These are phyloP conservation scores for Mormyrops attenuatus DNA, from an alignment of 2,797 vertebrate genomes.

Conservation along the genomic window DNA sequence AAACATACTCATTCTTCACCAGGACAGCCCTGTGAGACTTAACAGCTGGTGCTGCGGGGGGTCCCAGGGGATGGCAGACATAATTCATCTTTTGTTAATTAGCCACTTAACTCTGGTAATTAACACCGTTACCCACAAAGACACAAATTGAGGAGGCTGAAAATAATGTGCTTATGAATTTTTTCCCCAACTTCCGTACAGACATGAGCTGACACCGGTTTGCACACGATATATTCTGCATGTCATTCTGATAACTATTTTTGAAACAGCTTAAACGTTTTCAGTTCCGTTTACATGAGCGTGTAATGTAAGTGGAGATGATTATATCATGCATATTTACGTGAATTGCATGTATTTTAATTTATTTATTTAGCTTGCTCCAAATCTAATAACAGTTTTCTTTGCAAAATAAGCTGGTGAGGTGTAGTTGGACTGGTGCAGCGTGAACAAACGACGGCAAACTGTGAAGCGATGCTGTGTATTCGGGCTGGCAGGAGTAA, in stretches of 20 bases:
- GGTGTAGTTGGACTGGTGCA: neutral
- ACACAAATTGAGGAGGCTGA: conserved; percentile 15
- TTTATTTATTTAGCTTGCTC: neutral
- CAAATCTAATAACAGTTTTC: neutral
- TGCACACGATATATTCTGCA: neutral
- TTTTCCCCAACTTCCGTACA: neutral
- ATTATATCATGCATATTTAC: neutral
- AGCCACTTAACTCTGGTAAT: conserved; percentile 47
- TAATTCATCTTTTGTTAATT: conserved; percentile 50
- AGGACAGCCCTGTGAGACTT: conserved; percentile 30
- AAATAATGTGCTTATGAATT: neutral
- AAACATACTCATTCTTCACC: conserved; percentile 9
- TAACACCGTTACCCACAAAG: conserved; percentile 38
- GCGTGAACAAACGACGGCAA: neutral
- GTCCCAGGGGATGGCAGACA: conserved; percentile 40
- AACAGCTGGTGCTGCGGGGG: conserved; percentile 37
- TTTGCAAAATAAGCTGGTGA: neutral
- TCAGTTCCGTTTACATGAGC: neutral
- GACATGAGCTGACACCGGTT: neutral
- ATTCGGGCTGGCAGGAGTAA: neutral
- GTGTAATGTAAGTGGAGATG: neutral
- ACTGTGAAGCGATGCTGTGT: neutral
- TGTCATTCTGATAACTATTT: neutral
- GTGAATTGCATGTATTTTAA: neutral
- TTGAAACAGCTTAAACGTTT: neutral